phyloP scores from a whole-genome alignment of 2,113 vertebrate species.

The Lepus americanus region DNA sequence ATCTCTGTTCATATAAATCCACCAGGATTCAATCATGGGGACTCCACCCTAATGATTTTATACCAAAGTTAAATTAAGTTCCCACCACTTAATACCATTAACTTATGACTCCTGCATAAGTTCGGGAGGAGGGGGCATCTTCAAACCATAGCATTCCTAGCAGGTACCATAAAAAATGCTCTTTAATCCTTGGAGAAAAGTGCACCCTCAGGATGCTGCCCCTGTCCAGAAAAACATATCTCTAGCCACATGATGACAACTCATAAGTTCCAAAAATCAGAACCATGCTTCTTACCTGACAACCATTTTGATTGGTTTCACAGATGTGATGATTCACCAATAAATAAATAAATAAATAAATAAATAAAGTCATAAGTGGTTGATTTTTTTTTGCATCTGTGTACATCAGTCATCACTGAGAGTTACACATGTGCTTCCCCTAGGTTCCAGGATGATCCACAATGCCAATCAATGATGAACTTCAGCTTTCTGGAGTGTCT shows the following conservation, averaged over 20 bases:
- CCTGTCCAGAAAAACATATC: neutral
- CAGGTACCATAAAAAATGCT: neutral
- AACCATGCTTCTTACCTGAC: too few relatives aligned
- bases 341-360: too few relatives aligned
- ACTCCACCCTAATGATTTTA: too few relatives aligned
- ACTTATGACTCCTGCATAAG: too few relatives aligned
- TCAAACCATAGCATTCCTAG: neutral
- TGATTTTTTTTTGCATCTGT: neutral
- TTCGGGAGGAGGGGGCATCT: too few relatives aligned
- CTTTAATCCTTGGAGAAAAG: neutral
- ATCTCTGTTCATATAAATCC: too few relatives aligned
- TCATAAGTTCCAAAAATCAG: neutral
- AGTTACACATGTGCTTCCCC: neutral
- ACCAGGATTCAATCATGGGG: too few relatives aligned
- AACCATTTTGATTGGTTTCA: neutral
- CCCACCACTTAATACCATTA: too few relatives aligned
- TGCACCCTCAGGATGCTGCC: neutral
- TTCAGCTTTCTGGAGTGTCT: neutral
- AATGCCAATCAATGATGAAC: neutral
- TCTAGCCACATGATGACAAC: neutral
- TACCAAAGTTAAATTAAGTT: too few relatives aligned
- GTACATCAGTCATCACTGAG: neutral
- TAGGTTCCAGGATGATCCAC: neutral
- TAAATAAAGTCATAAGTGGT: too few relatives aligned
- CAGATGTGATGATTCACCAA: neutral